phyloP scores from a whole-genome alignment of 2,113 vertebrate species.

The Nestor notabilis region DNA sequence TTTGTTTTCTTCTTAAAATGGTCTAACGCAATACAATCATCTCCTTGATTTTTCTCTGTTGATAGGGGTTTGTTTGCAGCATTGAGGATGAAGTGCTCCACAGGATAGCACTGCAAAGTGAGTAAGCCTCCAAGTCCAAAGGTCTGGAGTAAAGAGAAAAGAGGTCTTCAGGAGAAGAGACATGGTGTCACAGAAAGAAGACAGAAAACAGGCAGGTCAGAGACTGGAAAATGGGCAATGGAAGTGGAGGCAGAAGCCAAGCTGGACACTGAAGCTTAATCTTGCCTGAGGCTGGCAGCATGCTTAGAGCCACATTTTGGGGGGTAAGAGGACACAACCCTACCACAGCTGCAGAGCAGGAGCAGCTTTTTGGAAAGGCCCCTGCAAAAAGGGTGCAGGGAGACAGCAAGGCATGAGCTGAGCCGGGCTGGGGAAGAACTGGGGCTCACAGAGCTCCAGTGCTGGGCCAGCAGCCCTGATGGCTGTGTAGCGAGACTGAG shows the following conservation, averaged over 20 bases:
- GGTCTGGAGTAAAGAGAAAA: neutral
- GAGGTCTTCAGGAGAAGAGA: neutral
- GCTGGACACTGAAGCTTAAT: neutral
- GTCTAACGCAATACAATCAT: neutral
- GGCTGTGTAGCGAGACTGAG: neutral
- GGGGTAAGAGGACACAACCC: neutral
- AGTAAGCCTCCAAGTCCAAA: neutral
- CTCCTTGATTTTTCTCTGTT: neutral
- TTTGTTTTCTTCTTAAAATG: neutral
- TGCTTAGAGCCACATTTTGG: neutral
- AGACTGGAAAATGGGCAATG: neutral
- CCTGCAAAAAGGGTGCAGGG: neutral
- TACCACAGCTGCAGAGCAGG: neutral
- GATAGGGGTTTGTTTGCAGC: neutral
- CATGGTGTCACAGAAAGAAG: neutral
- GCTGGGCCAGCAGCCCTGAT: neutral
- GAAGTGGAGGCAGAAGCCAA: neutral
- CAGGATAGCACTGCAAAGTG: neutral
- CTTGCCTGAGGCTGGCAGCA: neutral
- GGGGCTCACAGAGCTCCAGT: neutral
- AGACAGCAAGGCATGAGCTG: neutral
- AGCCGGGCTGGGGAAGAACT: neutral
- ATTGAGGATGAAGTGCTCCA: neutral
- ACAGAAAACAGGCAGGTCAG: neutral
- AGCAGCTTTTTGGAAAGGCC: neutral